Conservation (phyloP, 2,113 vertebrate genomes). For the Perccottus glenii region DNA sequence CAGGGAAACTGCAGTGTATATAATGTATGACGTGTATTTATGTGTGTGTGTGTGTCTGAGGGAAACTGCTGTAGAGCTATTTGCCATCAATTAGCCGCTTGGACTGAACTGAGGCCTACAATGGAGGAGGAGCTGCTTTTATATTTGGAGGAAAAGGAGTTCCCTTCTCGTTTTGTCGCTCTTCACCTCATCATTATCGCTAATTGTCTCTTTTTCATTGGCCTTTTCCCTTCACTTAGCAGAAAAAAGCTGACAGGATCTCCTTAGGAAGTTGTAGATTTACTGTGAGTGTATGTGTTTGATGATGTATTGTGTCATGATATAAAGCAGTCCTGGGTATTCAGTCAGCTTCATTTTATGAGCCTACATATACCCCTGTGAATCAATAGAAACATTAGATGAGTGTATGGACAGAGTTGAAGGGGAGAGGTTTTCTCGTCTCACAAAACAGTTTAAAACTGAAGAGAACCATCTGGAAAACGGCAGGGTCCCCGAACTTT, state of each 20-base stretch:
- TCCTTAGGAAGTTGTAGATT: constrained; percentile 32
- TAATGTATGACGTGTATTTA: constrained; percentile 67
- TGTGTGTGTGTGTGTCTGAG: constrained; percentile 46
- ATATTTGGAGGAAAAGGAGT: constrained; percentile 55
- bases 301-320: constrained; percentile 71
- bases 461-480: constrained; percentile 82
- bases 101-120: constrained; percentile 65
- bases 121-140: constrained; percentile 54
- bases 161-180: constrained; percentile 47
- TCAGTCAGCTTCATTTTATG: constrained; percentile 68
- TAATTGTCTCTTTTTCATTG: constrained; percentile 52
- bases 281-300: constrained; percentile 19
- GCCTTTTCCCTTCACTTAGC: constrained; percentile 43
- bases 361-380: constrained; percentile 55
- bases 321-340: constrained; percentile 68
- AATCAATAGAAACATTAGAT: constrained; percentile 73
- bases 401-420: constrained; percentile 54
- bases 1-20: constrained; percentile 78
- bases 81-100: constrained; percentile 80
- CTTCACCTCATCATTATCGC: constrained; percentile 64
- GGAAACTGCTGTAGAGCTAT: constrained; percentile 72
- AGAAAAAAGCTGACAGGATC: constrained; percentile 49
- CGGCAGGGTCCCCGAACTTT: constrained; percentile 65
- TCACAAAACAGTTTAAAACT: constrained; percentile 66
- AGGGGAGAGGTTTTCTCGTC: constrained; percentile 68